A percentile compares a stretch with the other conserved stretches of the same genome.
Conservation (phyloP, 1,140 invertebrate species). For the Drosophila pectinifera region DNA sequence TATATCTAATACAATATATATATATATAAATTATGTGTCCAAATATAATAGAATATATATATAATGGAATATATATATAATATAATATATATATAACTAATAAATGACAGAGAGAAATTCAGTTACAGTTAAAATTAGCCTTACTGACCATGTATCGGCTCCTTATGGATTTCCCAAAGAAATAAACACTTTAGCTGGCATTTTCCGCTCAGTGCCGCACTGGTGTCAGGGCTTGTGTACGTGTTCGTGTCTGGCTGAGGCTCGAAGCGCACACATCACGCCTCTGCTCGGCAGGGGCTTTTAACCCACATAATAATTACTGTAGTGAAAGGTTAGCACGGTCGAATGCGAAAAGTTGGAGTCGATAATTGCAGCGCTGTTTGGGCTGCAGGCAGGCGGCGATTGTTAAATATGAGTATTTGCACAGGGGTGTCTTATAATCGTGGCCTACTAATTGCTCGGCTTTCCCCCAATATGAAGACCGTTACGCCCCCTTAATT, state of each 20-base stretch:
- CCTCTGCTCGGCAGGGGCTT: slow-evolving; percentile 46
- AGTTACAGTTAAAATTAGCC: no score
- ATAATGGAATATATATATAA: no score
- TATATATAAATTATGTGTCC: no score
- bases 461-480: slow-evolving; percentile 16
- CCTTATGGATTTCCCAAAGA: background rate
- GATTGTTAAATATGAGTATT: slow-evolving; percentile 74
- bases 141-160: no score
- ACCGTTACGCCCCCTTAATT: slow-evolving; percentile 52
- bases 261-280: slow-evolving; percentile 60
- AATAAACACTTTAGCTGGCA: background rate
- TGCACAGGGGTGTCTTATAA: slow-evolving; percentile 48
- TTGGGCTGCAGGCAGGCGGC: slow-evolving; percentile 39
- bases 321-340: slow-evolving; percentile 53
- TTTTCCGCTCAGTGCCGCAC: slow-evolving; percentile 12
- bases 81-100: no score
- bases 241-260: slow-evolving; percentile 35
- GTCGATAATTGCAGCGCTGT: slow-evolving; percentile 63
- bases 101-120: no score
- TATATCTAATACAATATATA: no score
- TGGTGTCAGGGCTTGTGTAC: slow-evolving; percentile 28
- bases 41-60: no score
- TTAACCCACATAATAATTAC: slow-evolving; percentile 82
- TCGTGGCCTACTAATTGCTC: slow-evolving; percentile 71
- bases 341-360: slow-evolving; percentile 68